A percentile compares a stretch with the other conserved stretches of the same genome.
Conservation (phyloP, 2,113 vertebrate genomes). For the Mirza zaza region DNA sequence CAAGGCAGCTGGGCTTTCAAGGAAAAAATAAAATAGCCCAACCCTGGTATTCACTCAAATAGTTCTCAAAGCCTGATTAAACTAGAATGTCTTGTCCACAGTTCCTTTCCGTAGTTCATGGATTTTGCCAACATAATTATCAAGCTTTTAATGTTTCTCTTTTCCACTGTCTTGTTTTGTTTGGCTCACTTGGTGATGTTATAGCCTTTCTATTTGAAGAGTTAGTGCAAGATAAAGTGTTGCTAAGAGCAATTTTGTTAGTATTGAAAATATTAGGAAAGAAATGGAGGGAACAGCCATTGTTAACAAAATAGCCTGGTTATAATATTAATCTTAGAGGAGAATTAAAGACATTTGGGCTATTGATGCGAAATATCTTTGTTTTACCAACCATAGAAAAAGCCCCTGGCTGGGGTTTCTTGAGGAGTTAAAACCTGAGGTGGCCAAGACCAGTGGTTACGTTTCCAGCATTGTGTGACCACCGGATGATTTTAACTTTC, state of each 20-base stretch:
- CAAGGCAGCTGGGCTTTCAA: not conserved
- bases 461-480: not conserved
- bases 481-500: slow-evolving; percentile 26
- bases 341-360: not conserved
- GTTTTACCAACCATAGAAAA: not conserved
- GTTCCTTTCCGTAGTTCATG: slow-evolving; percentile 6
- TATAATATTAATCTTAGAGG: not conserved
- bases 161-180: slow-evolving; percentile 2
- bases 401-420: not conserved
- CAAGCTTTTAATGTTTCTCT: not conserved
- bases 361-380: slow-evolving; percentile 5
- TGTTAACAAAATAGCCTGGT: slow-evolving; percentile 26
- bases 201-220: slow-evolving; percentile 37
- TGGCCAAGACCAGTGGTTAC: not conserved
- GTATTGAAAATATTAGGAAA: slow-evolving; percentile 28
- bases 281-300: not conserved
- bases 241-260: slow-evolving; percentile 34
- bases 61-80: slow-evolving; percentile 18
- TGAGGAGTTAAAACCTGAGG: not conserved
- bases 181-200: not conserved
- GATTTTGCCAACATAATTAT: slow-evolving; percentile 1
- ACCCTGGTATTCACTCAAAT: not conserved
- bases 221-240: slow-evolving; percentile 53
- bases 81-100: slow-evolving; percentile 8
- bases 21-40: not conserved